A percentile compares a stretch with the other conserved stretches of the same genome.
These are phyloP conservation scores for Pluvialis apricaria DNA, from an alignment of 2,113 vertebrate genomes.

Conservation along the genomic window DNA sequence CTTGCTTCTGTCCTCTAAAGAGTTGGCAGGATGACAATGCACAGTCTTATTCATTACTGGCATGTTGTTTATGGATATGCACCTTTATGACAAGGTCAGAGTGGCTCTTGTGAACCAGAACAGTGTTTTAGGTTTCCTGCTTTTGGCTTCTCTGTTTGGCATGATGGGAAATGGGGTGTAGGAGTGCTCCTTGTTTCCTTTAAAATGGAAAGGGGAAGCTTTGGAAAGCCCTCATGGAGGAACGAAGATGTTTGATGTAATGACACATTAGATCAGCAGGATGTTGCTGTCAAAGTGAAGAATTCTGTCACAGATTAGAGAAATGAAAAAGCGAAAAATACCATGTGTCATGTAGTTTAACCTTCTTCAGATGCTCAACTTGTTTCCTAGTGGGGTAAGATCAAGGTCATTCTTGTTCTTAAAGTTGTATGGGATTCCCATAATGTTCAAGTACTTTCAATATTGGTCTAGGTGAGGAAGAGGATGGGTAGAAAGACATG, in stretches of 20 bases:
- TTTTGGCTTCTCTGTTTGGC: not conserved
- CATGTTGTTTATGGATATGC: not conserved
- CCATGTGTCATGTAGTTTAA: fast-evolving
- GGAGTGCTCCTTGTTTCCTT: not conserved
- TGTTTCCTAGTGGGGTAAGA: not conserved
- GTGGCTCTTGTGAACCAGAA: not conserved
- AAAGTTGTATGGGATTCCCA: not conserved
- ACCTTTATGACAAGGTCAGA: not conserved
- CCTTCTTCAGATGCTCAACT: not conserved
- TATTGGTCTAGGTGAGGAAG: not conserved
- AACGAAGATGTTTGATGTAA: not conserved
- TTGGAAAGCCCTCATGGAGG: not conserved
- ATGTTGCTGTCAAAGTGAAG: not conserved
- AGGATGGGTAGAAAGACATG: not conserved
- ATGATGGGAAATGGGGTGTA: not conserved
- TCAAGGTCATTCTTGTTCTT: not conserved
- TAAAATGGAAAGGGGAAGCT: not conserved
- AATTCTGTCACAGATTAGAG: not conserved
- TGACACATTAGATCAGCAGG: not conserved
- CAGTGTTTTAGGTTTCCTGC: not conserved
- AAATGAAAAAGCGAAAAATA: not conserved
- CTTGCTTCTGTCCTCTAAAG: not conserved
- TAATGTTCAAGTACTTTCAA: not conserved
- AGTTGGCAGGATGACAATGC: not conserved
- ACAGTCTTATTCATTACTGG: not conserved